These are phyloP conservation scores for Trogon melanurus DNA, from an alignment of 2,113 vertebrate species.

Conservation along the genomic window DNA sequence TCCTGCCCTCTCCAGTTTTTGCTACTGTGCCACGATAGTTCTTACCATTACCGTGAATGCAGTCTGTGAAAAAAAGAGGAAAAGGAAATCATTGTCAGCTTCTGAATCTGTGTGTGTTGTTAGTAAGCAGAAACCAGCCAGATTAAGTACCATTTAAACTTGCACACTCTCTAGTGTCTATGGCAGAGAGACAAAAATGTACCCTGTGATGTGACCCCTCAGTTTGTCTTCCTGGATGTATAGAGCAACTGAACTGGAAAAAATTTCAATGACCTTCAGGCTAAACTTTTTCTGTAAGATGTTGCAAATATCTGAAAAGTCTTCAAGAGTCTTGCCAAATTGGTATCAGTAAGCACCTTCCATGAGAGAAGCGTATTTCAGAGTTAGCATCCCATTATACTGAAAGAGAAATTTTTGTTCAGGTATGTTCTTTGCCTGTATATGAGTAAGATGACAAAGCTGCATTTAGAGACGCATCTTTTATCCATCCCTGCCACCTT, in stretches of 20 bases:
- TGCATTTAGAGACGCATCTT: neutral
- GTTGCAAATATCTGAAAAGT: neutral
- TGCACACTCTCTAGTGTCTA: neutral
- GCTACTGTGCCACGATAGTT: constrained; percentile 84
- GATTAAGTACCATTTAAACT: neutral
- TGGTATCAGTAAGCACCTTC: neutral
- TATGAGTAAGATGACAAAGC: neutral
- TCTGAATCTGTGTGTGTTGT: neutral
- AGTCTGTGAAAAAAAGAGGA: constrained; percentile 78
- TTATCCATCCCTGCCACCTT: neutral
- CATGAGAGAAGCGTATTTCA: neutral
- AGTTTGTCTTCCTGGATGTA: neutral
- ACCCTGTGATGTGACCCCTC: neutral
- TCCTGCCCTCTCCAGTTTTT: constrained; percentile 77
- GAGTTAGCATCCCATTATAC: neutral
- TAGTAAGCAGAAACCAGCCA: neutral
- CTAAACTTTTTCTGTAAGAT: neutral
- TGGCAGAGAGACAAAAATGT: neutral
- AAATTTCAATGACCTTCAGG: neutral
- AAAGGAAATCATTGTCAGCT: neutral
- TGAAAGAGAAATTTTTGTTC: neutral
- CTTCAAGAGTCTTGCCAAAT: neutral
- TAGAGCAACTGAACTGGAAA: neutral
- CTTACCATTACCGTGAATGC: constrained; percentile 79
- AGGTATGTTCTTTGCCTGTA: neutral